Conservation (phyloP, 2,888 invertebrate genomes). For the Microplitis manilae region DNA sequence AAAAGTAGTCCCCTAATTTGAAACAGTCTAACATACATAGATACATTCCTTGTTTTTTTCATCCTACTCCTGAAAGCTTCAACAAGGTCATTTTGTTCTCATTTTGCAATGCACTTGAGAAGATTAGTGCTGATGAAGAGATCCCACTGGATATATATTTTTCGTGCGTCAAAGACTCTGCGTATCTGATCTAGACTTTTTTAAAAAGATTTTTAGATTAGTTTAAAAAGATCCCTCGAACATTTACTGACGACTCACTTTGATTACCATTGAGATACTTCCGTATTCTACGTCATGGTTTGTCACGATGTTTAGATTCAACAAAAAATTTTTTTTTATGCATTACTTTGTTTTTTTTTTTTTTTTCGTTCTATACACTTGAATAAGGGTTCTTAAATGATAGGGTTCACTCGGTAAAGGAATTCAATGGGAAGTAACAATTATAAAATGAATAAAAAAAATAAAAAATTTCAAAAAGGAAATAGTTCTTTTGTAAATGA, state of each 20-base stretch:
- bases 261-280: slow-evolving; percentile 44
- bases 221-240: slow-evolving; percentile 27
- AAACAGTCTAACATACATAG: too few species aligned
- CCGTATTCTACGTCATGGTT: slow-evolving; percentile 1
- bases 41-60: neutral
- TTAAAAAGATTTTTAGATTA: slow-evolving; percentile 30
- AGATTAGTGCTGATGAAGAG: slow-evolving; percentile 29
- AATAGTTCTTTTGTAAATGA: slow-evolving; percentile 2
- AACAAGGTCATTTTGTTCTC: slow-evolving; percentile 6
- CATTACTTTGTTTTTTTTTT: neutral
- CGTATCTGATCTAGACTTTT: slow-evolving; percentile 38
- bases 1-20: too few species aligned
- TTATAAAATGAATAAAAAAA: slow-evolving; percentile 17
- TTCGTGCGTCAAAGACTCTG: slow-evolving; percentile 22
- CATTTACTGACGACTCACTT: slow-evolving; percentile 34
- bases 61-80: neutral
- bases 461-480: slow-evolving; percentile 26
- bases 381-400: neutral
- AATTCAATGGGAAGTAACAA: slow-evolving; percentile 26
- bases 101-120: slow-evolving; percentile 14
- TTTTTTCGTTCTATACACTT: too few species aligned
- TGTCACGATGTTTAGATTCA: slow-evolving; percentile 1
- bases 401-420: neutral
- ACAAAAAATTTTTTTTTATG: neutral
- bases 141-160: neutral